phyloP scores from a whole-genome alignment of 2,797 vertebrate species.

The Diplodus sargus region DNA sequence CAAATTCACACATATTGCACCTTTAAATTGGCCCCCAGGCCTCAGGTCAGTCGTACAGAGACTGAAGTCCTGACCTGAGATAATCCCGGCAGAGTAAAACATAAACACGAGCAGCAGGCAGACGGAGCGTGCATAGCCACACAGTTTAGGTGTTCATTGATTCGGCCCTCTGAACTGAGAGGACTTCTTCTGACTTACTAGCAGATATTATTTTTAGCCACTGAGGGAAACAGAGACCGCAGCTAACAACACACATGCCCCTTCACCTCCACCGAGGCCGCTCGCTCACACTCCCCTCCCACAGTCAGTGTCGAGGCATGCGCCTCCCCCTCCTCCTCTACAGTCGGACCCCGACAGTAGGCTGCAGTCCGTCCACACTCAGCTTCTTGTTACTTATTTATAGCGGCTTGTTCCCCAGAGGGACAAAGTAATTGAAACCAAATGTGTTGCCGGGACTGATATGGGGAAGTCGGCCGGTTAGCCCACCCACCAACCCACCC shows the following conservation, averaged over 20 bases:
- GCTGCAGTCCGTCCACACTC: constrained; percentile 66
- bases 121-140: not conserved
- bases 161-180: not conserved
- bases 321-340: constrained; percentile 30
- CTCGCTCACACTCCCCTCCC: not conserved
- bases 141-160: not conserved
- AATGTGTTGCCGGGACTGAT: constrained; percentile 78
- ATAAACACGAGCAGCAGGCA: not conserved
- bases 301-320: constrained; percentile 30
- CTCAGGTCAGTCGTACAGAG: not conserved
- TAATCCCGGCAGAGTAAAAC: not conserved
- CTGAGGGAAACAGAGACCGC: not conserved
- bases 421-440: constrained; percentile 83
- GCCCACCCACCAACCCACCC: constrained; percentile 26
- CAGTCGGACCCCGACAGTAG: constrained; percentile 42
- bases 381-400: constrained; percentile 81
- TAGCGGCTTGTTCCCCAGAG: constrained; percentile 77
- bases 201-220: not conserved
- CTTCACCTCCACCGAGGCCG: constrained; percentile 13
- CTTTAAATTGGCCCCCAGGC: no score
- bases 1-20: no score
- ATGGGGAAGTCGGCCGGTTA: constrained; percentile 35
- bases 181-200: not conserved
- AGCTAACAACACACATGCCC: constrained; percentile 7
- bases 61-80: not conserved